A percentile compares a stretch with the other conserved stretches of the same genome.
These are phyloP conservation scores for Steinernema scapterisci DNA, from an alignment of 2,888 invertebrate species.

Conservation along the genomic window DNA sequence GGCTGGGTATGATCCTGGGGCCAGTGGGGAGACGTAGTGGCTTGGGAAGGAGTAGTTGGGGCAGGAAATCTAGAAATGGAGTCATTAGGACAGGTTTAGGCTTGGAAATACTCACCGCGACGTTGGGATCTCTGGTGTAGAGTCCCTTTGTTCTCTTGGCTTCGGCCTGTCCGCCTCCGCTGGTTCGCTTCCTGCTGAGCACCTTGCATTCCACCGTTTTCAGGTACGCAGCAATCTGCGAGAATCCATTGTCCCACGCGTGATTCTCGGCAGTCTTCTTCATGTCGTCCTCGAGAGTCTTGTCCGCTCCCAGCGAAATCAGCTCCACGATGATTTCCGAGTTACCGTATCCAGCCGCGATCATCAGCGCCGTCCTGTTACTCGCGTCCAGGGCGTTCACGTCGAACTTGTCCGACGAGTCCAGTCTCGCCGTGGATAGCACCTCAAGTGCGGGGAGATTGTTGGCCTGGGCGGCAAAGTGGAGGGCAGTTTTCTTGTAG, in stretches of 20 bases:
- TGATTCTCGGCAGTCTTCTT: conserved; percentile 7
- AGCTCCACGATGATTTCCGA: background rate
- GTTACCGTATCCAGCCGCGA: conserved; percentile 5
- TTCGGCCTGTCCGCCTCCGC: too few relatives aligned
- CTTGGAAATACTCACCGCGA: too few relatives aligned
- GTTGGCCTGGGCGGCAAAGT: conserved; percentile 11
- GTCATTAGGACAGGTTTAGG: too few relatives aligned
- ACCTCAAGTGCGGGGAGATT: background rate
- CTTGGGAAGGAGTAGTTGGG: too few relatives aligned
- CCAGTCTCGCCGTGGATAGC: background rate
- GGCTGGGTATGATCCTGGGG: too few relatives aligned
- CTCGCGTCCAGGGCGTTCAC: conserved; percentile 2
- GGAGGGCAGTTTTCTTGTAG: conserved; percentile 8
- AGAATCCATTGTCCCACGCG: background rate
- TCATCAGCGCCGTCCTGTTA: conserved; percentile 1
- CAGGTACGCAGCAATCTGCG: background rate
- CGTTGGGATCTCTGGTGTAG: too few relatives aligned
- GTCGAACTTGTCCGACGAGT: background rate
- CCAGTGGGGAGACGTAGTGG: too few relatives aligned
- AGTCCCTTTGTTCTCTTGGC: too few relatives aligned
- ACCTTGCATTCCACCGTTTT: background rate
- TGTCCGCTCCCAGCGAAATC: background rate
- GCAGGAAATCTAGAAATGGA: too few relatives aligned
- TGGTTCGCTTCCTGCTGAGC: background rate
- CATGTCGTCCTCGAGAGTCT: conserved; percentile 6